Evolutionary conservation across 2,797 vertebrate genomes (phyloP).

Genomic region (Spinibarbus caldwelli): DNA sequence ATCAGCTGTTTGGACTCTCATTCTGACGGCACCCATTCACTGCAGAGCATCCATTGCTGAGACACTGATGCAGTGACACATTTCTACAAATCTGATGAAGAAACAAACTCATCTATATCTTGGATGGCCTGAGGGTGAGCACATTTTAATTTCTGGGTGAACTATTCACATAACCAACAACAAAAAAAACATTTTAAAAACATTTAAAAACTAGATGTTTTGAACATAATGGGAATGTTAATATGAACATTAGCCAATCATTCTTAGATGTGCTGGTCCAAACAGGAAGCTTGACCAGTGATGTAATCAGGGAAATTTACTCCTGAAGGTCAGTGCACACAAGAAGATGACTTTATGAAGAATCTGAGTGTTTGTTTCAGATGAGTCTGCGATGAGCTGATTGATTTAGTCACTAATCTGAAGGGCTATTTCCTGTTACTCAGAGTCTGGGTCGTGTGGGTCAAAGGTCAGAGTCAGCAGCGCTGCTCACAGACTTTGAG

Average conservation of each 20-base stretch:
- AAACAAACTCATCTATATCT: accelerated
- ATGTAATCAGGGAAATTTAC: neutral
- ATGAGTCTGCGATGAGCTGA: neutral
- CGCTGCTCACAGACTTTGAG: neutral
- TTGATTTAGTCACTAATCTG: neutral
- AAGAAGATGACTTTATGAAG: neutral
- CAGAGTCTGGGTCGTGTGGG: neutral
- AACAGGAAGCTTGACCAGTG: neutral
- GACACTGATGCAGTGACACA: neutral
- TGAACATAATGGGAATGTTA: neutral
- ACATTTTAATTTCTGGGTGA: neutral
- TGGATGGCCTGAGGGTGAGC: neutral
- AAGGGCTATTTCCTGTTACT: neutral
- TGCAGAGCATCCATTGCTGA: neutral
- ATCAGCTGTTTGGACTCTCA: neutral
- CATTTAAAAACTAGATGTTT: too few species aligned
- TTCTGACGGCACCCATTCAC: neutral
- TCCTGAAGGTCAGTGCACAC: neutral
- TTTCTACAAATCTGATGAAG: neutral
- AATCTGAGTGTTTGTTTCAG: too few species aligned
- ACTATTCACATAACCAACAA: neutral
- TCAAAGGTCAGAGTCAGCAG: constrained; percentile 10
- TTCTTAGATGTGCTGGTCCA: neutral
- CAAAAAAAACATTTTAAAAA: too few species aligned
- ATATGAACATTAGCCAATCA: neutral